Conservation (phyloP, 2,113 vertebrate species). For the Neolamprologus devosi region DNA sequence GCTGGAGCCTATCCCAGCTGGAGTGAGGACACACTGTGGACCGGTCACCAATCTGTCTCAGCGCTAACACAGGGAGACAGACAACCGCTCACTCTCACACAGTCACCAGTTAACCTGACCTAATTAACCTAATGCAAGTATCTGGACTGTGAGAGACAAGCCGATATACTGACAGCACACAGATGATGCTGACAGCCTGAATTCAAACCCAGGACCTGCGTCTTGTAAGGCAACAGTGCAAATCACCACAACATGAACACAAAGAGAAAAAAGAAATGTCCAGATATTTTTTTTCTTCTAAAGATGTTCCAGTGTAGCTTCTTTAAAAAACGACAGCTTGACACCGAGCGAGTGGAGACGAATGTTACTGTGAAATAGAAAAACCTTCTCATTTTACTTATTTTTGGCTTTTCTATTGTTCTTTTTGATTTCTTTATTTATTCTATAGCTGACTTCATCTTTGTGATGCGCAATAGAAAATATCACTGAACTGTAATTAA, state of each 20-base stretch:
- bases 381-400: background rate
- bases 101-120: background rate
- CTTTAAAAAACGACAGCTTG: background rate
- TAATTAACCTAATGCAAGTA: background rate
- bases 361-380: background rate
- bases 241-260: background rate
- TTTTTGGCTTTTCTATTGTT: background rate
- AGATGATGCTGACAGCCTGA: background rate
- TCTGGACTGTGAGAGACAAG: background rate
- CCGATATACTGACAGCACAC: too few relatives aligned
- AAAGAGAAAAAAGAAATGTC: background rate
- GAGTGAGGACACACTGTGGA: background rate
- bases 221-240: background rate
- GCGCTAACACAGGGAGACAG: background rate
- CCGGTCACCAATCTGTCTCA: accelerated
- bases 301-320: background rate
- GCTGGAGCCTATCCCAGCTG: background rate
- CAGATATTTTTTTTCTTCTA: background rate
- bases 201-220: accelerated
- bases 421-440: background rate
- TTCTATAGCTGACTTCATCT: background rate
- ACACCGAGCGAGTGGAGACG: background rate
- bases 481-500: background rate
- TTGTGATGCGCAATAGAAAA: background rate
- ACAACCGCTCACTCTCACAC: background rate